phyloP scores from a whole-genome alignment of 2,888 invertebrate species.

The Yponomeuta sedellus region DNA sequence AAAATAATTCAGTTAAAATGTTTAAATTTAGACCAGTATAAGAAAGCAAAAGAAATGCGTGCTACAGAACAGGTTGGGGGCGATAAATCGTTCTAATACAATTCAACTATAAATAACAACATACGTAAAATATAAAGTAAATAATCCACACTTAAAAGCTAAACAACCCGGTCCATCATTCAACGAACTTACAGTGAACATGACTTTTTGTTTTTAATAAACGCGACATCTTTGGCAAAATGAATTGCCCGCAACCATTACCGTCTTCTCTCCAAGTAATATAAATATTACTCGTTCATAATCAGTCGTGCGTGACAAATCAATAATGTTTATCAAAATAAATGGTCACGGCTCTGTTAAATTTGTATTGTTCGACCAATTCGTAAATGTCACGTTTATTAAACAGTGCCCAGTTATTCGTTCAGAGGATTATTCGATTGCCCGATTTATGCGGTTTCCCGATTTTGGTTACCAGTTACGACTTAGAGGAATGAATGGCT shows the following conservation, averaged over 20 bases:
- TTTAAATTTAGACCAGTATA: background rate
- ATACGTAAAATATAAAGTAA: conserved; percentile 54
- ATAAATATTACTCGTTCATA: too few relatives aligned
- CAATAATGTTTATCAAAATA: too few relatives aligned
- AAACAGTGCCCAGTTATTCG: conserved; percentile 30
- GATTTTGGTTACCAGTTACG: conserved; percentile 19
- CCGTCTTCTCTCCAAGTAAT: too few relatives aligned
- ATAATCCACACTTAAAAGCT: conserved; percentile 43
- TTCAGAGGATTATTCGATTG: conserved; percentile 34
- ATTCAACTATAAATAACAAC: conserved; percentile 37
- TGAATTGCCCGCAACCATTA: too few relatives aligned
- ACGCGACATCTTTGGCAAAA: too few relatives aligned
- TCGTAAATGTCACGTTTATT: too few relatives aligned
- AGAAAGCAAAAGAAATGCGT: conserved; percentile 20
- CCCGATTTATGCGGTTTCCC: background rate
- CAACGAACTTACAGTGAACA: conserved; percentile 49
- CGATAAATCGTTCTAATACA: conserved; percentile 47
- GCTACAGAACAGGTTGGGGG: conserved; percentile 31
- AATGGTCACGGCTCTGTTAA: too few relatives aligned
- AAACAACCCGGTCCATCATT: conserved; percentile 48
- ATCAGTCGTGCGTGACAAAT: too few relatives aligned
- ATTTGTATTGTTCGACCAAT: too few relatives aligned
- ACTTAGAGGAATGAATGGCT: conserved; percentile 61
- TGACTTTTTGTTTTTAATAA: too few relatives aligned
- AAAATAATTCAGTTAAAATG: background rate